These are phyloP conservation scores for Ispidina lecontei DNA, from an alignment of 2,797 vertebrate genomes.

Conservation along the genomic window DNA sequence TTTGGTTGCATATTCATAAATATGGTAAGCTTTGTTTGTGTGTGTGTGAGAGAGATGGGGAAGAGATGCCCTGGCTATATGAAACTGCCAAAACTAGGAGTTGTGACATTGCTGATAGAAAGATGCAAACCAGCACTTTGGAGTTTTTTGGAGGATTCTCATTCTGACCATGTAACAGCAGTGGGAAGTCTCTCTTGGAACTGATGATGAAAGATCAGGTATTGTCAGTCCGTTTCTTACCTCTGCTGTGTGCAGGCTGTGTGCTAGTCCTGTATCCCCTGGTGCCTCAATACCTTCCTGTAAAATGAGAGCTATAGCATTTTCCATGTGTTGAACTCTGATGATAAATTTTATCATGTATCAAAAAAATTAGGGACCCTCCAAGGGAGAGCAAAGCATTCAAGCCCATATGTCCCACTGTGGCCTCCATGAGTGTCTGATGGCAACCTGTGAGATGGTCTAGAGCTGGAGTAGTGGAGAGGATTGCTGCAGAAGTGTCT, in stretches of 20 bases:
- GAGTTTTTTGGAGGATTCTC: background rate
- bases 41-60: background rate
- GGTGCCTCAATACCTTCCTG: background rate
- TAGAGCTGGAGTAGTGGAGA: background rate
- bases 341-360: background rate
- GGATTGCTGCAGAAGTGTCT: background rate
- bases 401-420: accelerated
- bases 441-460: background rate
- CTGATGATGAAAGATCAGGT: background rate
- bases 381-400: background rate
- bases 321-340: background rate
- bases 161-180: background rate
- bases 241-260: background rate
- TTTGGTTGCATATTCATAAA: slow-evolving; percentile 4
- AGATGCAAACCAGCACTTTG: background rate
- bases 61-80: background rate
- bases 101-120: background rate
- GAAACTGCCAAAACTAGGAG: background rate
- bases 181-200: background rate
- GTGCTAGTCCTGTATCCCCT: background rate
- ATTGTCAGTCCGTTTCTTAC: background rate
- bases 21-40: background rate
- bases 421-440: background rate
- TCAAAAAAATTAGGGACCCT: background rate
- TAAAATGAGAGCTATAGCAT: background rate